phyloP scores from a whole-genome alignment of 1,140 invertebrate species.

The Epicauta chinensis region DNA sequence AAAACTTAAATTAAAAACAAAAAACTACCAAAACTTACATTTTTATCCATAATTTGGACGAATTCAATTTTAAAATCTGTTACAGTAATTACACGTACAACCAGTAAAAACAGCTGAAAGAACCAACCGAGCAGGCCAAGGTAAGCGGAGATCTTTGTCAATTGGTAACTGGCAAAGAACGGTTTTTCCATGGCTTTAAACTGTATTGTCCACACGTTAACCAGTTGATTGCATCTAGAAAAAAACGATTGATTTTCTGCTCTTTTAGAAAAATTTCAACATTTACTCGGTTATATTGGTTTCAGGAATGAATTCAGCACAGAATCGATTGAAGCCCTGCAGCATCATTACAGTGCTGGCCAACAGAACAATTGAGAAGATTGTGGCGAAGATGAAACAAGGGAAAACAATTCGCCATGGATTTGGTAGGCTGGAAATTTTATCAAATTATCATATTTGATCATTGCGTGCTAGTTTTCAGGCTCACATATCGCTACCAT shows the following conservation, averaged over 20 bases:
- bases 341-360: background rate
- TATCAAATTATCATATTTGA: background rate
- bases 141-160: background rate
- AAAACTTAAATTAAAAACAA: slow-evolving; percentile 3
- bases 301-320: slow-evolving; percentile 4
- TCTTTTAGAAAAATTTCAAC: background rate
- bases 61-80: slow-evolving; percentile 12
- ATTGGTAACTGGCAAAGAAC: slow-evolving; percentile 1
- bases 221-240: slow-evolving; percentile 4
- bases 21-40: background rate
- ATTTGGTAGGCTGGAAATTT: slow-evolving; percentile 4
- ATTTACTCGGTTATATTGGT: slow-evolving; percentile 9
- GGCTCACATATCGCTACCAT: slow-evolving; percentile 10
- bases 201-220: background rate
- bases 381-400: slow-evolving; percentile 5
- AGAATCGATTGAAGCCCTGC: slow-evolving; percentile 1
- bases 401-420: slow-evolving; percentile 20
- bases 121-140: slow-evolving; percentile 6
- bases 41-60: background rate
- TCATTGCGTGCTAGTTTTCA: too few relatives aligned
- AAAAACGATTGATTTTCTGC: background rate
- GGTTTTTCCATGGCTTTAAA: background rate
- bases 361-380: slow-evolving; percentile 10
- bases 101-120: background rate
- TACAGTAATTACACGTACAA: slow-evolving; percentile 5